A percentile compares a stretch with the other conserved stretches of the same genome.
These are phyloP conservation scores for Dendrocincla fuliginosa DNA, from an alignment of 2,797 vertebrate genomes.

Conservation along the genomic window DNA sequence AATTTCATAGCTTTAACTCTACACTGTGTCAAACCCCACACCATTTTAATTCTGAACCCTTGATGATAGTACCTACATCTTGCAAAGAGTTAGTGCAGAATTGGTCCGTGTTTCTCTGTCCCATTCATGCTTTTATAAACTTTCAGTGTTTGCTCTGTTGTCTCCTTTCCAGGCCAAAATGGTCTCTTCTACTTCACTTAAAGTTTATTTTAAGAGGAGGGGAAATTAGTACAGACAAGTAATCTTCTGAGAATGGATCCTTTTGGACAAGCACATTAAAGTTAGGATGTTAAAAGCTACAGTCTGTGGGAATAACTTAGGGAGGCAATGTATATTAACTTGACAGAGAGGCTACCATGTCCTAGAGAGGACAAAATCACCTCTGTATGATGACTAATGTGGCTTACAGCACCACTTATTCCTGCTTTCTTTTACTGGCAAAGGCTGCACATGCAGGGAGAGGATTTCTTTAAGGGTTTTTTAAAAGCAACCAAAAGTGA, in stretches of 20 bases:
- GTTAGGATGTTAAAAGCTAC: neutral
- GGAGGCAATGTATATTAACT: neutral
- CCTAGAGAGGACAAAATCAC: neutral
- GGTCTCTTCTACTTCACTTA: neutral
- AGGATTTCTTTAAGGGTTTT: neutral
- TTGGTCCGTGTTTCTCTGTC: neutral
- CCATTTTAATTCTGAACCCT: neutral
- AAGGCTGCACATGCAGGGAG: neutral
- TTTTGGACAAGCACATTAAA: neutral
- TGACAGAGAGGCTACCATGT: neutral
- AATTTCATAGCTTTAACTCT: neutral
- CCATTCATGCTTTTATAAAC: neutral
- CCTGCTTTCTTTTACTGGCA: neutral
- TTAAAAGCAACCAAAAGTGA: neutral
- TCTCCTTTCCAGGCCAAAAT: neutral
- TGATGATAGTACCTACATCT: rapidly evolving
- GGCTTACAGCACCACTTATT: neutral
- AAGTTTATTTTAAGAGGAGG: neutral
- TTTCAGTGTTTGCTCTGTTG: neutral
- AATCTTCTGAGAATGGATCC: neutral
- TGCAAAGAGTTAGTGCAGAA: neutral
- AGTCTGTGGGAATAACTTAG: neutral
- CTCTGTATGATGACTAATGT: neutral
- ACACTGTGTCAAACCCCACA: neutral
- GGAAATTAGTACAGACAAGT: neutral